A percentile compares a stretch with the other conserved stretches of the same genome.
These are phyloP conservation scores for Brachionichthys hirsutus DNA, from an alignment of 2,113 vertebrate species.

Conservation along the genomic window DNA sequence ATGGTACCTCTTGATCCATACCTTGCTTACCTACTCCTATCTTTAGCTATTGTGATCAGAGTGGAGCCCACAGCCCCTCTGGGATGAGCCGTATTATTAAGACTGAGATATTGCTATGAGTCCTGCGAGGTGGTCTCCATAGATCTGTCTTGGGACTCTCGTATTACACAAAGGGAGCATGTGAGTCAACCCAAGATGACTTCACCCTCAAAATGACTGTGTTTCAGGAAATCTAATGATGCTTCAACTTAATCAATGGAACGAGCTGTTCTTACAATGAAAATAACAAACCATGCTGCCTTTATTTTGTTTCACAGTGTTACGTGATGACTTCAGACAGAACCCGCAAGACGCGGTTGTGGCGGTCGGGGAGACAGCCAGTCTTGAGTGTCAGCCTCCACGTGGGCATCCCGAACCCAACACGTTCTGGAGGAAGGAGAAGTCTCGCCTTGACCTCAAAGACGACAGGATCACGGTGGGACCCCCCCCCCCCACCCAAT, in stretches of 20 bases:
- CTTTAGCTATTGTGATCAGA: conserved; percentile 34
- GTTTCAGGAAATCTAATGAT: conserved; percentile 10
- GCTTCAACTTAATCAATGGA: conserved; percentile 23
- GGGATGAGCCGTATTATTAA: conserved; percentile 42
- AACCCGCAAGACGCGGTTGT: conserved; percentile 90
- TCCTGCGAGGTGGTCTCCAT: conserved; percentile 19
- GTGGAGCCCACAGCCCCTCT: conserved; percentile 11
- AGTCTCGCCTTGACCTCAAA: conserved; percentile 86
- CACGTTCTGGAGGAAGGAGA: conserved; percentile 95
- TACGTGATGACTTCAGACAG: conserved; percentile 92
- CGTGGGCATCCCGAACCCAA: conserved; percentile 93
- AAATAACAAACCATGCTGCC: conserved; percentile 1
- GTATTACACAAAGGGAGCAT: conserved; percentile 17
- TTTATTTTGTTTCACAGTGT: conserved; percentile 73
- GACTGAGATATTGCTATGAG: conserved; percentile 26
- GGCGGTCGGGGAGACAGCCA: conserved; percentile 88
- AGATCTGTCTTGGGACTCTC: conserved; percentile 35
- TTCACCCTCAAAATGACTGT: conserved; percentile 8
- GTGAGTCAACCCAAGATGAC: conserved; percentile 14
- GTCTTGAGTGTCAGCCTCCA: conserved; percentile 90
- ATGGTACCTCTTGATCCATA: conserved; percentile 22
- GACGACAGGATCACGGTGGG: conserved; percentile 92
- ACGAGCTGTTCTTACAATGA: conserved; percentile 1
- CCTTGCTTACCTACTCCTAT: conserved; percentile 12
- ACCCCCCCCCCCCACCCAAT: conserved; percentile 30